Evolutionary conservation across 2,888 invertebrate genomes (phyloP), one percentile per base, ranked within the genome.

Genomic region (Gastrophysa polygoni): DNA sequence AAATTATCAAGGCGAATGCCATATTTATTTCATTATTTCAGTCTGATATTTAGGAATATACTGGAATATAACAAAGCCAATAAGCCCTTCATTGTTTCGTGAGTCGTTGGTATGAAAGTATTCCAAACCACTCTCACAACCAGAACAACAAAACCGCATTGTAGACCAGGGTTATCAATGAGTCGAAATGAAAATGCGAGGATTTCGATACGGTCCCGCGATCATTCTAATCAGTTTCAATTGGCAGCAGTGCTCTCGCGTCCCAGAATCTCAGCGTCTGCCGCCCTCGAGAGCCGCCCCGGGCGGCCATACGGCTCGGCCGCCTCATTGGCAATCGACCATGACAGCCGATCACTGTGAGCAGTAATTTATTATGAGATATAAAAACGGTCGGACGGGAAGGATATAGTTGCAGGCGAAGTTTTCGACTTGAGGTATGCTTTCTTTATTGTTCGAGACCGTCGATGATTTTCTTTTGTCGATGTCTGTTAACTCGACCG

Each of bases 301-400:
- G 48, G 55, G 67, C 62, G 57, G 43, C 60, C 58, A 62, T 64
- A 67, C 50, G 61, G 62, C 61, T 57, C 62, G 58, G 59, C 47
- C 62, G 62, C 57, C 58, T 64, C 64, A 64, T 64, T 64, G 64
- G 64, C 67, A 67, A 67, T 64, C 64, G 67, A 67, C 67, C 67
- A 64, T 67, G 67, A 67, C 67, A 64, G 62, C 61, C 60, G 64
- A 64, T 61, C 64, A 48, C 54, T 59, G 52, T 51, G n/a, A n/a
- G 50, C 49, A 57, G 60, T 57, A 62, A 67, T 67, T 67, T 67
- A 64, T 64, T 60, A 64, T 54, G 67, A 62, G 60, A 67, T 62
- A 63, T 61, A 67, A 61, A 67, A 67, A 67, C 61, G 43, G 50
- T 34, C 54, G n/a, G n/a, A n/a, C n/a, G n/a, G n/a, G n/a, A n/a